Percentiles rank a stretch among this genome's conserved stretches.
These are phyloP conservation scores for Nephrotoma guestfalica DNA, from an alignment of 2,888 invertebrate species.

Conservation along the genomic window DNA sequence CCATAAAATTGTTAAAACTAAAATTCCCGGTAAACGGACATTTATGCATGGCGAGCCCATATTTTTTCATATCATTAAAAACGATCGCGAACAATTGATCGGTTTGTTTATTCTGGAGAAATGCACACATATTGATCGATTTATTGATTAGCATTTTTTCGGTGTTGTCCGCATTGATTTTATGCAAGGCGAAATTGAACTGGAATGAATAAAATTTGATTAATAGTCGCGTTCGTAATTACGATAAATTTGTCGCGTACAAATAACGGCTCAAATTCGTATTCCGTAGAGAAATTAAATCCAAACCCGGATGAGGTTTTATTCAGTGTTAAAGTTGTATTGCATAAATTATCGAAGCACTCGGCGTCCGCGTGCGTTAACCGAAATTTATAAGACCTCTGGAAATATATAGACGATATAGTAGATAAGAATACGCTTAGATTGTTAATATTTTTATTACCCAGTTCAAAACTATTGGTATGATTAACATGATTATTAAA, in stretches of 20 bases:
- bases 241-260: not conserved
- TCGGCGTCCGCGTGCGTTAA: not conserved
- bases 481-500: not conserved
- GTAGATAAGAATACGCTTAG: not conserved
- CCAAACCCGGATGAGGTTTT: not conserved
- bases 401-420: not conserved
- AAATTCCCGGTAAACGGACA: not conserved
- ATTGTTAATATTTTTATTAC: not conserved
- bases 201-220: not conserved
- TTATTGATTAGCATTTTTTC: not conserved
- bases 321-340: not conserved
- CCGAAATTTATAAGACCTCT: not conserved
- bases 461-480: not conserved
- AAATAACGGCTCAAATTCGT: not conserved
- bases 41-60: not conserved
- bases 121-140: not conserved
- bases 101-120: not conserved
- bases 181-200: not conserved
- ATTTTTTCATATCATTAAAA: not conserved
- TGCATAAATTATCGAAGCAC: not conserved
- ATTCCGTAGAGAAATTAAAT: not conserved
- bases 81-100: not conserved
- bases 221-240: not conserved
- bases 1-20: not conserved
- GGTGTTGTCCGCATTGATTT: not conserved